Percentiles rank a stretch among this genome's conserved stretches.
Conservation (phyloP, 2,113 vertebrate genomes). For the Sinocyclocheilus rhinocerous region DNA sequence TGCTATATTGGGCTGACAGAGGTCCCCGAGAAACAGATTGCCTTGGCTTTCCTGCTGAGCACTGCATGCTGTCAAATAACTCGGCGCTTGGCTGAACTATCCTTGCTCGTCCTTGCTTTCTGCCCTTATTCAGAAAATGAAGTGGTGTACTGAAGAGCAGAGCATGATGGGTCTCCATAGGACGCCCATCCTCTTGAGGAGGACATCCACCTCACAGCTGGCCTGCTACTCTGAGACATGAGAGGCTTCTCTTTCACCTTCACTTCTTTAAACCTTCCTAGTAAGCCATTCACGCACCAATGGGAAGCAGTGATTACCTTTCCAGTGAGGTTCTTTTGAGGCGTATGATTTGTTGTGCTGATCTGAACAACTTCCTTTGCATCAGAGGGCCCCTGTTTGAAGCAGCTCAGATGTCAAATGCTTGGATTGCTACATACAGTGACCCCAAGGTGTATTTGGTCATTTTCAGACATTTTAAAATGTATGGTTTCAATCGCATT, state of each 20-base stretch:
- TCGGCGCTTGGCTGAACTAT: conserved; percentile 38
- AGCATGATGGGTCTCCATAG: conserved; percentile 18
- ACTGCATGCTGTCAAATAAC: conserved; percentile 45
- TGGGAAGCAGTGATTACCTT: neutral
- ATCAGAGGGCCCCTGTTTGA: conserved; percentile 3
- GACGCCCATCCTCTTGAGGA: neutral
- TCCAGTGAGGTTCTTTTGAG: neutral
- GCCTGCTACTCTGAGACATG: conserved; percentile 17
- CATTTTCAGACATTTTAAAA: neutral
- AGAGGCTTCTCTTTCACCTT: neutral
- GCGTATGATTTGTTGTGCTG: neutral
- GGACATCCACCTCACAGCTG: conserved; percentile 6
- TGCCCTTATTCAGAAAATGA: conserved; percentile 28
- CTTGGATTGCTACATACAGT: neutral
- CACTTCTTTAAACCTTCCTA: neutral
- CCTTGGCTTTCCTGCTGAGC: conserved; percentile 41
- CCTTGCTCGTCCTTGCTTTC: conserved; percentile 34
- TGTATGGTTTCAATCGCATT: neutral
- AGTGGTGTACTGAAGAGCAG: conserved; percentile 32
- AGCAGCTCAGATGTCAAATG: neutral
- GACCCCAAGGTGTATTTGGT: neutral
- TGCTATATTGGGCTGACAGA: conserved; percentile 46
- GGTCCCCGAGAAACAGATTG: conserved; percentile 48
- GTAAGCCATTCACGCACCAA: neutral
- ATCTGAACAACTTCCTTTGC: neutral